A percentile compares a stretch with the other conserved stretches of the same genome.
phyloP scores from a whole-genome alignment of 2,113 vertebrate species.

The Rhea americana region DNA sequence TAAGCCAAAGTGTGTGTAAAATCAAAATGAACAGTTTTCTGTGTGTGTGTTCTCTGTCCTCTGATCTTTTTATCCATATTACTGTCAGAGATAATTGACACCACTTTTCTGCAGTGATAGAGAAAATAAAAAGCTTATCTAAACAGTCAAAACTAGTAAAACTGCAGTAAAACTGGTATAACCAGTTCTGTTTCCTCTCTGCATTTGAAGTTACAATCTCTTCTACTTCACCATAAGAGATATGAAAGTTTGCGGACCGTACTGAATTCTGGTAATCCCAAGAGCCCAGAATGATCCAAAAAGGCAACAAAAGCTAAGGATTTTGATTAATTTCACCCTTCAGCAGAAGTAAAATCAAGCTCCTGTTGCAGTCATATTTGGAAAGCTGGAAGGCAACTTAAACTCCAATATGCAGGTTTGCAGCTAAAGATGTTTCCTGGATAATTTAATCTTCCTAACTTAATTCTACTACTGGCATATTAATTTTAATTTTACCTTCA shows the following conservation, averaged over 20 bases:
- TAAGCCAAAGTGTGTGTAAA: not conserved
- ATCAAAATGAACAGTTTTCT: not conserved
- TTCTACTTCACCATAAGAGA: not conserved
- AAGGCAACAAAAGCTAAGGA: not conserved
- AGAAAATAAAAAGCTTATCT: not conserved
- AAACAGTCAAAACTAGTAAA: not conserved
- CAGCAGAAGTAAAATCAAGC: not conserved
- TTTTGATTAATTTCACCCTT: not conserved
- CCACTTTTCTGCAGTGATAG: not conserved
- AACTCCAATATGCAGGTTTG: not conserved
- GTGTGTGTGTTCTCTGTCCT: not conserved
- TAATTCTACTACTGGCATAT: not conserved
- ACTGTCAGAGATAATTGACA: not conserved
- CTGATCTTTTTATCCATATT: not conserved
- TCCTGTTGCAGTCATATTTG: not conserved
- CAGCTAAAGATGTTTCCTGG: not conserved
- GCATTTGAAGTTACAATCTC: not conserved
- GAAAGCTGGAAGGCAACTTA: not conserved
- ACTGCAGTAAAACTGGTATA: not conserved
- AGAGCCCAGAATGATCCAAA: not conserved
- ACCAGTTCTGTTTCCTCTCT: not conserved
- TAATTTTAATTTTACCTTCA: not conserved
- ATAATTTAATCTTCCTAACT: not conserved
- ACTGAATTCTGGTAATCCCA: not conserved
- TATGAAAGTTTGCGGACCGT: not conserved